Evolutionary conservation across 2,797 vertebrate genomes (phyloP), one percentile per base, ranked within the genome.

Genomic region (Poliocrania exsul): DNA sequence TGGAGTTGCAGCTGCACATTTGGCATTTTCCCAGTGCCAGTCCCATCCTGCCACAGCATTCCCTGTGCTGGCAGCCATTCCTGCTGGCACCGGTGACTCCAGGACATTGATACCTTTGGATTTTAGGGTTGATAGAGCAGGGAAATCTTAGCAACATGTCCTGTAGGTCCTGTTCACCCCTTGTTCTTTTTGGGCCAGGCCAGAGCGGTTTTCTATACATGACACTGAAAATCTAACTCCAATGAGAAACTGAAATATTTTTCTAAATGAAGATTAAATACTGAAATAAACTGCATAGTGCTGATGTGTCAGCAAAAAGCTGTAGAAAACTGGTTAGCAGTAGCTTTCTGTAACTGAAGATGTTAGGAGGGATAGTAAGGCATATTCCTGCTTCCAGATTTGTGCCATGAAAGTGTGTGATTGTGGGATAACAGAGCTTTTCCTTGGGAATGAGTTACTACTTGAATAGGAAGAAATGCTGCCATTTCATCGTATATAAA

Each of bases 121-220:
- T 44, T 8, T 0, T 33, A 26, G 51, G 78, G 35, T 20, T 13
- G 4, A 13, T 47, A n/a, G 40, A 58, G 53, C 54, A 53, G 67
- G 37, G 53, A 31, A 14, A 11, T 42, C 46, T 64, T 24, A 14
- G 3, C 46, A 20, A 3, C 10, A 23, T 0, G 2, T 64, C 86
- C 58, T 40, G 15, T 25, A 2, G 37, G 28, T 81, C 44, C 40
- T 71, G 20, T 38, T 90, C 33, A 16, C 26, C 51, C 65, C 70
- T 24, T 61, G 21, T 33, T 75, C 25, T 66, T 47, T 13, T 35
- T 7, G 24, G 35, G 26, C 23, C 50, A 33, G 62, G 24, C 40
- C 5, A 2, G 56, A 49, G 35, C 14, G 3, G 25, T 60, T 89
- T 53, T 89, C 61, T 72, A 0, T 44, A 6, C 0, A 1, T 64